These are phyloP conservation scores for Lepilemur septentrionalis DNA, from an alignment of 2,797 vertebrate genomes.

Conservation along the genomic window DNA sequence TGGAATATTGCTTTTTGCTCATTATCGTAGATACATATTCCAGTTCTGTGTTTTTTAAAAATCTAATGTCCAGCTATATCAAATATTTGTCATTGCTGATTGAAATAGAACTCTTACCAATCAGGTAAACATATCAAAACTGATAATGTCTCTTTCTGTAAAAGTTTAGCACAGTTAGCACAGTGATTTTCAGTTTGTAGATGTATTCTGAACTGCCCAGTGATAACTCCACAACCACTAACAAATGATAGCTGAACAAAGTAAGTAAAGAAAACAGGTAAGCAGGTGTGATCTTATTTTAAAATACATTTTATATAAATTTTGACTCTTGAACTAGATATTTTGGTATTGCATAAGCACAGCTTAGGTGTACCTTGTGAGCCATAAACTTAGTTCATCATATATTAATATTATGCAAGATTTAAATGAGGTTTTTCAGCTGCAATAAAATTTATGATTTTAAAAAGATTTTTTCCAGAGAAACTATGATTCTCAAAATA, in stretches of 20 bases:
- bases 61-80: neutral
- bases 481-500: slow-evolving; percentile 24
- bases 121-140: neutral
- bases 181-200: neutral
- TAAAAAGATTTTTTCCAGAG: neutral
- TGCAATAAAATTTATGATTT: neutral
- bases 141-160: neutral
- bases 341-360: neutral
- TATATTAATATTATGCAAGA: neutral
- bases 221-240: neutral
- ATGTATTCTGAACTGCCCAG: neutral
- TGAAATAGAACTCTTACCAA: neutral
- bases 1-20: neutral
- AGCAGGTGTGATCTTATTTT: neutral
- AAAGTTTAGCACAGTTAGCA: neutral
- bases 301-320: neutral
- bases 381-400: neutral
- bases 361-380: neutral
- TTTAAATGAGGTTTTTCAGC: neutral
- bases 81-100: neutral
- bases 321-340: slow-evolving; percentile 16
- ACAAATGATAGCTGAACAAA: neutral
- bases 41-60: neutral
- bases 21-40: neutral
- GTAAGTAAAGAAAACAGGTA: neutral